Conservation (phyloP, 2,113 vertebrate genomes). For the Pleuronectes platessa region DNA sequence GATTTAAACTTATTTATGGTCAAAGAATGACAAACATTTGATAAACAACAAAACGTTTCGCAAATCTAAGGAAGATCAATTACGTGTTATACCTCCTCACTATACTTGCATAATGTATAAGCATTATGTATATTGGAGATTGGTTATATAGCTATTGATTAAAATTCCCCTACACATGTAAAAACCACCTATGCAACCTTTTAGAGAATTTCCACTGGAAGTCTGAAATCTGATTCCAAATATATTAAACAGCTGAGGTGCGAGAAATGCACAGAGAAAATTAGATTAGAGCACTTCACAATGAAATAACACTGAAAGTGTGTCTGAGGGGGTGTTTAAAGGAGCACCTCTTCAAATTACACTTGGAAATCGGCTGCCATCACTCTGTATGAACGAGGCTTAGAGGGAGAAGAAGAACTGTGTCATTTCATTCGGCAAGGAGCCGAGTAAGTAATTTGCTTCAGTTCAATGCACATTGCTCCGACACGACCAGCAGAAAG, state of each 20-base stretch:
- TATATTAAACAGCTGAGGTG: not conserved
- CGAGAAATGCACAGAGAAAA: not conserved
- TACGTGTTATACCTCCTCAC: too few relatives aligned
- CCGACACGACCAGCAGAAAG: not conserved
- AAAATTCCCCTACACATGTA: not conserved
- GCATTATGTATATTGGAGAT: not conserved
- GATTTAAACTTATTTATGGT: too few relatives aligned
- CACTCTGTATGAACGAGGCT: conserved; percentile 7
- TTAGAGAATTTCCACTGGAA: not conserved
- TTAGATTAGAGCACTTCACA: conserved; percentile 2
- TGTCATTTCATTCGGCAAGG: not conserved
- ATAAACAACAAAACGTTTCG: too few relatives aligned
- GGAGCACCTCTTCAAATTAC: conserved; percentile 1
- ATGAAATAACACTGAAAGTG: not conserved
- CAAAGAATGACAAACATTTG: too few relatives aligned
- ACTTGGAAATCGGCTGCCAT: conserved; percentile 11
- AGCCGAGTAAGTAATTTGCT: conserved; percentile 12
- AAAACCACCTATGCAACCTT: not conserved
- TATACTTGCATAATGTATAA: too few relatives aligned
- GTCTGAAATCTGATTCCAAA: not conserved
- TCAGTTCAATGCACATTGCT: not conserved
- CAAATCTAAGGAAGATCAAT: too few relatives aligned
- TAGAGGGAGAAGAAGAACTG: conserved; percentile 2
- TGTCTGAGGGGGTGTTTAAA: conserved; percentile 8
- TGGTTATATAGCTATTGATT: not conserved